These are phyloP conservation scores for Nebria brevicollis DNA, from an alignment of 2,888 invertebrate species.

Conservation along the genomic window DNA sequence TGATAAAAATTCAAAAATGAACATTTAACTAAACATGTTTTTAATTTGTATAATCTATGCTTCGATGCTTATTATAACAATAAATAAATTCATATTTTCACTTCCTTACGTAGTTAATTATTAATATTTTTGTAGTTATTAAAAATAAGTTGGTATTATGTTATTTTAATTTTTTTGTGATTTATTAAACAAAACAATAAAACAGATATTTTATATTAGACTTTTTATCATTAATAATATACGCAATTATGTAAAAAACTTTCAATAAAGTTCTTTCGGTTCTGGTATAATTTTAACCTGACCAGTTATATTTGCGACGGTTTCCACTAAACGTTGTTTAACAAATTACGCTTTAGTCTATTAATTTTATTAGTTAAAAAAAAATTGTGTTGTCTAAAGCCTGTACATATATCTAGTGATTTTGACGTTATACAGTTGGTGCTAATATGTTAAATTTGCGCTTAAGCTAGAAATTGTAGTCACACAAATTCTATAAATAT, in stretches of 20 bases:
- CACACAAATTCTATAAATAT: too few relatives aligned
- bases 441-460: too few relatives aligned
- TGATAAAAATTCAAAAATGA: constrained; percentile 3
- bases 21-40: background rate
- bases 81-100: constrained; percentile 16
- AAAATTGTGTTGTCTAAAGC: too few relatives aligned
- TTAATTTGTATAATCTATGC: background rate
- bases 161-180: constrained; percentile 42
- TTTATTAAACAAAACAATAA: constrained; percentile 24
- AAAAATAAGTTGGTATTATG: constrained; percentile 40
- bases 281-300: background rate
- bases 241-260: constrained; percentile 41
- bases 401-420: too few relatives aligned
- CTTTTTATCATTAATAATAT: constrained; percentile 25
- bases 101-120: constrained; percentile 41
- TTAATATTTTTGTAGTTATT: constrained; percentile 28
- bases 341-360: too few relatives aligned
- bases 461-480: too few relatives aligned
- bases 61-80: background rate
- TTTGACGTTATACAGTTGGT: too few relatives aligned
- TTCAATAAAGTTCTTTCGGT: background rate
- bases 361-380: too few relatives aligned
- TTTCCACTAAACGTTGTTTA: too few relatives aligned
- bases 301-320: background rate
- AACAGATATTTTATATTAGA: constrained; percentile 40